phyloP scores from a whole-genome alignment of 2,888 invertebrate genomes.

The Rhagium mordax region DNA sequence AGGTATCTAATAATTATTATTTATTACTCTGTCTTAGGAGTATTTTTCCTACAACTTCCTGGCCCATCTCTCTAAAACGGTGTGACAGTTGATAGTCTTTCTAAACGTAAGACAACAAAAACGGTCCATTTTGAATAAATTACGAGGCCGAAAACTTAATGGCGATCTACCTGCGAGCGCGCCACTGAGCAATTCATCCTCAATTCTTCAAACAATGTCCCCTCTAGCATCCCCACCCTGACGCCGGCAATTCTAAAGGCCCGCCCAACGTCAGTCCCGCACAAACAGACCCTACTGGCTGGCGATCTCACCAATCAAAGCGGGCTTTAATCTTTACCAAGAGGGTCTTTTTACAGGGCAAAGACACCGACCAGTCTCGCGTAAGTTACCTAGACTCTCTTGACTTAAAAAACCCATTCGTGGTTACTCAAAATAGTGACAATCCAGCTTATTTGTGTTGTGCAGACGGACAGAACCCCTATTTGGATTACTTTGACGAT shows the following conservation, averaged over 20 bases:
- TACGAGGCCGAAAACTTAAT: constrained; percentile 25
- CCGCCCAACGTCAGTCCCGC: constrained; percentile 43
- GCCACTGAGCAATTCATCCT: constrained; percentile 49
- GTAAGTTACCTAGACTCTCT: constrained; percentile 47
- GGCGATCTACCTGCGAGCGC: constrained; percentile 44
- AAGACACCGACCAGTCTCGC: constrained; percentile 57
- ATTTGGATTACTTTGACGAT: constrained; percentile 42
- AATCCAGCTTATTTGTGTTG: constrained; percentile 31
- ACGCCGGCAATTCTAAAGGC: constrained; percentile 28
- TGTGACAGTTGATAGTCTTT: background rate
- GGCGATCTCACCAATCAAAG: constrained; percentile 57
- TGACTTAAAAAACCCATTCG: constrained; percentile 48
- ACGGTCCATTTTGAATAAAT: constrained; percentile 43
- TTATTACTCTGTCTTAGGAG: too few relatives aligned
- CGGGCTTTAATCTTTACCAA: constrained; percentile 52
- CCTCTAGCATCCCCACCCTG: constrained; percentile 49
- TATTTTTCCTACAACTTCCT: too few relatives aligned
- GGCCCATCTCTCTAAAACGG: background rate
- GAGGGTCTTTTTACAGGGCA: constrained; percentile 61
- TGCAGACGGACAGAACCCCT: constrained; percentile 24
- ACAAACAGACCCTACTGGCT: constrained; percentile 55
- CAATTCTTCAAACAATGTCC: constrained; percentile 40
- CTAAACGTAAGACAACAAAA: background rate
- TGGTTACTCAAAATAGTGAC: constrained; percentile 38
- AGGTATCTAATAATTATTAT: too few relatives aligned